These are phyloP conservation scores for Rhincodon typus DNA, from an alignment of 2,797 vertebrate genomes.

Conservation along the genomic window DNA sequence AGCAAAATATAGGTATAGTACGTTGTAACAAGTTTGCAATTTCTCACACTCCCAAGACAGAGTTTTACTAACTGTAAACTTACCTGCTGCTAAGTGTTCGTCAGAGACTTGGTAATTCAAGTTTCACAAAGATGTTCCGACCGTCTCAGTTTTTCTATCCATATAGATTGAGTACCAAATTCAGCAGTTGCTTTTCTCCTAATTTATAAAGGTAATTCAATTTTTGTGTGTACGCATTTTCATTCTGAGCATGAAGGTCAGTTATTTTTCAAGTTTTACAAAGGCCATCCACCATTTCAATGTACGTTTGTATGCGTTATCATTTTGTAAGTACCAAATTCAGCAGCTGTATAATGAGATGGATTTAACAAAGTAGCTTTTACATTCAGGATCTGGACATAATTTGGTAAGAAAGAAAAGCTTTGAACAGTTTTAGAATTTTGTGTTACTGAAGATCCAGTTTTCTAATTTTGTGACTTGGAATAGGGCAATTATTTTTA, in stretches of 20 bases:
- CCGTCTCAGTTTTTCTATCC: conserved; percentile 57
- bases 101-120: conserved; percentile 62
- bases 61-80: conserved; percentile 80
- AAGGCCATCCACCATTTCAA: conserved; percentile 60
- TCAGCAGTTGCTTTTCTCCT: conserved; percentile 60
- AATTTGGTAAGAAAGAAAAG: conserved; percentile 63
- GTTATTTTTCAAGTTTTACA: conserved; percentile 62
- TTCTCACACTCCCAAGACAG: conserved; percentile 74
- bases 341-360: conserved; percentile 58
- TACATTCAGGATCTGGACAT: conserved; percentile 76
- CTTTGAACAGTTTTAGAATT: conserved; percentile 68
- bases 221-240: conserved; percentile 64
- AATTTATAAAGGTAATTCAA: conserved; percentile 31
- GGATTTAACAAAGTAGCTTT: conserved; percentile 4
- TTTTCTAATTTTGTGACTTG: conserved; percentile 62
- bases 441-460: conserved; percentile 32
- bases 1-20: conserved; percentile 58
- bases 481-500: conserved; percentile 60
- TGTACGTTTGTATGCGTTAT: conserved; percentile 63
- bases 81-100: conserved; percentile 75
- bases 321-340: conserved; percentile 90
- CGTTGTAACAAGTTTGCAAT: conserved; percentile 61
- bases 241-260: conserved; percentile 90
- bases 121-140: conserved; percentile 65
- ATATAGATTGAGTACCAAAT: conserved; percentile 88